Conservation (phyloP, 1,140 invertebrate genomes). For the Physella acuta region DNA sequence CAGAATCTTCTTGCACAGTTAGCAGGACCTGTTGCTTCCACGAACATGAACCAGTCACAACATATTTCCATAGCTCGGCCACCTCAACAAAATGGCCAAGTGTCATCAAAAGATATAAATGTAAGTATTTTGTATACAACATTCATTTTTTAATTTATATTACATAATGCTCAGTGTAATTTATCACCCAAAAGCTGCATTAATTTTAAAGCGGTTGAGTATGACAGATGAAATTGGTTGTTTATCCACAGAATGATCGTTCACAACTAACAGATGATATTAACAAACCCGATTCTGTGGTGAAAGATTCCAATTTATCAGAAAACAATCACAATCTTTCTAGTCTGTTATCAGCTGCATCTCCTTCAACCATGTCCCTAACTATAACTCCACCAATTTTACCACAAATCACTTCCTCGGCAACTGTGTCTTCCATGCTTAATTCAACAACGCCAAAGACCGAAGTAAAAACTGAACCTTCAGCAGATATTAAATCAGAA, state of each 20-base stretch:
- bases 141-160: no score
- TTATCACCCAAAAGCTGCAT: no score
- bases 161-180: no score
- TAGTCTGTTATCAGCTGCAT: constrained; percentile 32
- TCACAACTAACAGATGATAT: constrained; percentile 10
- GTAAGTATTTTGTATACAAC: constrained; percentile 9
- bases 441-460: neutral
- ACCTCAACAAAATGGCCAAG: constrained; percentile 11
- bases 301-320: constrained; percentile 6
- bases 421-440: constrained; percentile 18
- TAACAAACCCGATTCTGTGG: constrained; percentile 2
- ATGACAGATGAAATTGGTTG: no score
- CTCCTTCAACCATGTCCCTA: constrained; percentile 23
- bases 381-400: constrained; percentile 23
- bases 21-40: constrained; percentile 1
- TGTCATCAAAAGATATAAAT: constrained; percentile 12
- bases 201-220: no score
- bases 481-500: constrained; percentile 25
- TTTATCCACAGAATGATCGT: constrained; percentile 14
- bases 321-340: constrained; percentile 36
- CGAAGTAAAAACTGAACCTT: constrained; percentile 16
- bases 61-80: constrained; percentile 1
- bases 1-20: constrained; percentile 15
- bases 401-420: constrained; percentile 48
- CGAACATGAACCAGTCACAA: neutral